A percentile compares a stretch with the other conserved stretches of the same genome.
phyloP scores from a whole-genome alignment of 2,888 invertebrate species.

The Oeneis ivallda region DNA sequence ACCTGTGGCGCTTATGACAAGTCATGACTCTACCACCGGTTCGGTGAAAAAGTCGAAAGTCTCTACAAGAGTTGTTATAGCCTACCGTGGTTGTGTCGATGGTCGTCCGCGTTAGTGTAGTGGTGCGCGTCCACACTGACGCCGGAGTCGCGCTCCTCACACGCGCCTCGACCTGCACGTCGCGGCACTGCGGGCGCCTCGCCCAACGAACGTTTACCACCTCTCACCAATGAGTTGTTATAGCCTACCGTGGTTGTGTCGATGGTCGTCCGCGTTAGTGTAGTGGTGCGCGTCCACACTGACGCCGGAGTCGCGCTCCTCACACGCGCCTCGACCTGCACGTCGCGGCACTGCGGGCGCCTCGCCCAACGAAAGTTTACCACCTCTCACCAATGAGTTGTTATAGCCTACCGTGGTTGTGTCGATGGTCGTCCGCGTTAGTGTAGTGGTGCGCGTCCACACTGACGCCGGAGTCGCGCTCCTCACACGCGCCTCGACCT shows the following conservation, averaged over 20 bases:
- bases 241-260: constrained; percentile 55
- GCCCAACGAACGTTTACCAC: constrained; percentile 64
- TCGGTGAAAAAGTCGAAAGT: too few relatives aligned
- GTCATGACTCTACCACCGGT: too few relatives aligned
- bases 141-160: constrained; percentile 70
- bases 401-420: constrained; percentile 48
- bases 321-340: constrained; percentile 61
- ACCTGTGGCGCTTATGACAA: too few relatives aligned
- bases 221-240: too few relatives aligned
- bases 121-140: constrained; percentile 68
- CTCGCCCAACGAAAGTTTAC: constrained; percentile 62
- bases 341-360: constrained; percentile 68
- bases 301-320: constrained; percentile 73
- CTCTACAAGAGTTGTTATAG: too few relatives aligned
- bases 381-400: too few relatives aligned
- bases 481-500: constrained; percentile 59
- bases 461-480: constrained; percentile 73
- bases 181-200: constrained; percentile 66
- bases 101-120: constrained; percentile 69
- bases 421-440: constrained; percentile 64
- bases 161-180: constrained; percentile 63
- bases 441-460: constrained; percentile 67
- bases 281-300: constrained; percentile 68
- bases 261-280: constrained; percentile 66
- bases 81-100: constrained; percentile 55